Base-by-base conservation (phyloP, 2,797 vertebrate genomes). In the Gorsachius magnificus region DNA sequence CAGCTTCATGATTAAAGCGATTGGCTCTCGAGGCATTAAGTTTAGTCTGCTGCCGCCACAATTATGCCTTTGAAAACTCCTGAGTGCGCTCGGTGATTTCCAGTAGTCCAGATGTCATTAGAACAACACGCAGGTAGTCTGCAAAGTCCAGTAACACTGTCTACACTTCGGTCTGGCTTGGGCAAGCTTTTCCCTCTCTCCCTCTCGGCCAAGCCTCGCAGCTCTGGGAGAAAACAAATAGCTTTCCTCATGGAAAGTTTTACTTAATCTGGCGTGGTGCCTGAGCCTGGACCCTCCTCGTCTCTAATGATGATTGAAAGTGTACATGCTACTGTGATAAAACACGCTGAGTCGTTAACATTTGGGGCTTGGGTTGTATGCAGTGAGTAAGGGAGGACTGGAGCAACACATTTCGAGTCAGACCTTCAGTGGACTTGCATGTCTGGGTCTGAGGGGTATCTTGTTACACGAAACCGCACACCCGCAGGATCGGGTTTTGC, bases 181-280 rank as follows among this genome's bases (percentile, higher is more conserved):
- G 84, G 68, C 2, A 3, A 89, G 72, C 79, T 85, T 87, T 94
- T 93, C 82, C 65, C 21, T 95, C 79, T 76, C 93, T 92, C 91
- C 75, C 93, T 97, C 96, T 92, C 95, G 91, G 83, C 97, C 75
- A 84, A 93, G 96, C 93, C 58, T 64, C 26, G 16, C 97, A 87
- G 95, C 96, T 96, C 97, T 95, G 97, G 94, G 97, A 98, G 97
- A 98, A 98, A 98, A 98, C 98, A 98, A 97, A 93, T 98, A 98
- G 97, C 98, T 99, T 99, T 98, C 98, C 98, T 99, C 98, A 98
- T 98, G 99, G 99, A 99, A 99, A 99, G 97, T 99, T 98, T 99
- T 98, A 99, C 98, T 98, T 98, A 75, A 98, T 95, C 97, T 99
- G 99, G 99, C 99, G 2, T 22, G 9, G 18, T 96, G 98, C 99